Base-by-base conservation (phyloP, 2,113 vertebrate species). In the Phoenicopterus ruber region DNA sequence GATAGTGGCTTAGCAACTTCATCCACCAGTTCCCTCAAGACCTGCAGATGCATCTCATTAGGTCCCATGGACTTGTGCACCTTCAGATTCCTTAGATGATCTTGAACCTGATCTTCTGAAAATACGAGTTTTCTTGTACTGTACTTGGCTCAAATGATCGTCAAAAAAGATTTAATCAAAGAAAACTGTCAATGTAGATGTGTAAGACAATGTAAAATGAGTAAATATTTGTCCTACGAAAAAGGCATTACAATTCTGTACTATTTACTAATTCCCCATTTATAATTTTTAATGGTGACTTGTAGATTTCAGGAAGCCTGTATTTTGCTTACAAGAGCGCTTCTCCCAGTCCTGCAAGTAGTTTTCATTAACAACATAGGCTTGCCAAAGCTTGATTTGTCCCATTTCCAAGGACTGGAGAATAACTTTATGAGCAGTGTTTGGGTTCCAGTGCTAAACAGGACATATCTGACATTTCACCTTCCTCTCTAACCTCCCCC, bases 381-480 rank as follows among this genome's bases (percentile, higher is more conserved):
- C 78, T 96, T 97, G 94, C 88, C 86, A 10, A 76, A 78, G 46
- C 57, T 77, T 67, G 34, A 55, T 88, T 94, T 94, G 70, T 90
- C 63, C 44, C 82, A 91, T 79, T 86, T 95, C 92, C 80, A 91
- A 93, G 61, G 54, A 54, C 4, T 94, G 74, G 54, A 94, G 70
- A 54, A 79, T 92, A 62, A 70, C 79, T 94, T 95, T 90, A 91
- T 93, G 74, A 93, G 85, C 78, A 93, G 83, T 92, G 88, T 95
- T 97, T 92, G 73, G 73, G 80, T 82, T 97, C 57, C 86, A 71
- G 91, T 80, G 86, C 38, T 85, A 96, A 95, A 94, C 42, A 88
- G 61, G 77, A 95, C 82, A 80, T 93, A 88, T 69, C 89, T 93
- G 89, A 92, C 66, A 93, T 94, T 93, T 86, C 82, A 69, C 34